Conservation (phyloP, 1,140 invertebrate species). For the Melitaea cinxia region DNA sequence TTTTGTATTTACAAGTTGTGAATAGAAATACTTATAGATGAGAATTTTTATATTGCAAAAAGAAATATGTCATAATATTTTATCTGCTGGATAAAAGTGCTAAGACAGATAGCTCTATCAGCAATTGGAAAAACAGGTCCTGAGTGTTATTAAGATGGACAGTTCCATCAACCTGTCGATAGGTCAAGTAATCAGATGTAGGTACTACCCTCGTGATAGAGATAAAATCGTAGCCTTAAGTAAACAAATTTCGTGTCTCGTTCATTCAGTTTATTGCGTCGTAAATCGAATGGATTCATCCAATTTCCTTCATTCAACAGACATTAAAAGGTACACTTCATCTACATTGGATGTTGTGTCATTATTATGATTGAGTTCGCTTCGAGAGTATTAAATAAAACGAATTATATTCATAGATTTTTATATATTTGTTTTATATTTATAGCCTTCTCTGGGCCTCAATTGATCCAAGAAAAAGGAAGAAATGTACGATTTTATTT, state of each 20-base stretch:
- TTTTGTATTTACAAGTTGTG: too few relatives aligned
- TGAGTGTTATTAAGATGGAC: background rate
- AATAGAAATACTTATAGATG: too few relatives aligned
- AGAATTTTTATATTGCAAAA: too few relatives aligned
- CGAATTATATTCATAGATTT: background rate
- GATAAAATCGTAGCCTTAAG: conserved; percentile 9
- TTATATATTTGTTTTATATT: background rate
- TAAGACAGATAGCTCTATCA: too few relatives aligned
- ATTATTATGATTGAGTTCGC: background rate
- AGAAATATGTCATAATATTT: too few relatives aligned
- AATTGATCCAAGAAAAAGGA: too few relatives aligned
- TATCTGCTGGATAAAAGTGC: too few relatives aligned
- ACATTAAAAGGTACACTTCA: conserved; percentile 10
- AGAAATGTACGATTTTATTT: too few relatives aligned
- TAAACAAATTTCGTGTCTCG: conserved; percentile 23
- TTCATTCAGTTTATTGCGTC: conserved; percentile 26
- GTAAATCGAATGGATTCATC: conserved; percentile 25
- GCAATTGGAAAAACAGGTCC: background rate
- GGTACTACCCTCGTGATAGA: background rate
- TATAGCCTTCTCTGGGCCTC: too few relatives aligned
- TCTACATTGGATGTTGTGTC: background rate
- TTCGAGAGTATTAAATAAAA: background rate
- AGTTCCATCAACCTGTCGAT: background rate
- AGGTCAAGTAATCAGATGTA: conserved; percentile 17
- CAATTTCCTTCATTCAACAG: conserved; percentile 27